Evolutionary conservation across 1,140 invertebrate genomes (phyloP).

Genomic region (Teleogryllus occipitalis): DNA sequence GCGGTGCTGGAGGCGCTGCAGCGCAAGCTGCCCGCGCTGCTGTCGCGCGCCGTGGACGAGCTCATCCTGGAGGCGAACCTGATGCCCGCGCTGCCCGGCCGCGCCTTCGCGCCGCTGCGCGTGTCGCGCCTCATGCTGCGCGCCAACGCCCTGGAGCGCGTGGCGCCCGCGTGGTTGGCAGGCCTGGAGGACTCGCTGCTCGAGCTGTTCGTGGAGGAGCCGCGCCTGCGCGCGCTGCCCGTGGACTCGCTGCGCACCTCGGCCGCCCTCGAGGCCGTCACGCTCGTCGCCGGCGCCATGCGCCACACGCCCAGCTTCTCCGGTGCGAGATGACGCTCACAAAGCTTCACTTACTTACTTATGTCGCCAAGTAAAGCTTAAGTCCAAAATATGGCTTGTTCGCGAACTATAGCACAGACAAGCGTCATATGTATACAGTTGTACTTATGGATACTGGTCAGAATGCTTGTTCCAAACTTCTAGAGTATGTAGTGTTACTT

Average conservation of each 20-base stretch:
- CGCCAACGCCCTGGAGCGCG: conserved; percentile 70
- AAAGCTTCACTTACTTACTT: too few species aligned
- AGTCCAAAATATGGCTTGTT: too few species aligned
- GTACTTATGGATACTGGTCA: too few species aligned
- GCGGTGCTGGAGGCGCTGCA: conserved; percentile 64
- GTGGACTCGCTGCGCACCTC: conserved; percentile 66
- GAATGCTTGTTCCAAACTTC: too few species aligned
- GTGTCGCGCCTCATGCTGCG: conserved; percentile 71
- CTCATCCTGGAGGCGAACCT: conserved; percentile 79
- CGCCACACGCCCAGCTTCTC: conserved; percentile 53
- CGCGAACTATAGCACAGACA: too few species aligned
- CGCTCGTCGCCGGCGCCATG: conserved; percentile 62
- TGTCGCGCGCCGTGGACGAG: conserved; percentile 65
- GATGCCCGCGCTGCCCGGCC: conserved; percentile 67
- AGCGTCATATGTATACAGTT: too few species aligned
- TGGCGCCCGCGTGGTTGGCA: conserved; percentile 52
- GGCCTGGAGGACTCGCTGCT: conserved; percentile 65
- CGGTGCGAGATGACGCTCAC: conserved; percentile 10
- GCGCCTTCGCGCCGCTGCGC: conserved; percentile 62
- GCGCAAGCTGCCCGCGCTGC: conserved; percentile 50
- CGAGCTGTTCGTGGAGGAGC: conserved; percentile 77
- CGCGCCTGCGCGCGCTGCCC: conserved; percentile 65
- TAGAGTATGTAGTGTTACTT: too few species aligned
- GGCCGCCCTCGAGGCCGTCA: conserved; percentile 68
- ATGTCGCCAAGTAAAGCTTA: too few species aligned